Conservation (phyloP, 2,113 vertebrate species). For the Egretta garzetta region DNA sequence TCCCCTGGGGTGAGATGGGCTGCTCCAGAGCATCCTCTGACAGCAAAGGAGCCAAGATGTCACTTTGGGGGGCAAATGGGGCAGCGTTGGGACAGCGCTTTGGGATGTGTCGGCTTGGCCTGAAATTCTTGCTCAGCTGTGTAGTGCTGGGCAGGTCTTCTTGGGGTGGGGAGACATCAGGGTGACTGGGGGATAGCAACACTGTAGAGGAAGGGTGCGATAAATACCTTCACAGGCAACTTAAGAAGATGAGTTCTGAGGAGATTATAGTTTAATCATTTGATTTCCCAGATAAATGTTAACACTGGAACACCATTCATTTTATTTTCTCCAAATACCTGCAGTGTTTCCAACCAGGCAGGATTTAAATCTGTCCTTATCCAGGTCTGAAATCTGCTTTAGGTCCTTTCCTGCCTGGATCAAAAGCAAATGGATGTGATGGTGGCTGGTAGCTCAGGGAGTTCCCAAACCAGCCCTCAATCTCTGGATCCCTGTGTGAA, state of each 20-base stretch:
- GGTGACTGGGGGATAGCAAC: fast-evolving
- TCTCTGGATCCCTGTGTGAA: fast-evolving
- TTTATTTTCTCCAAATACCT: background rate
- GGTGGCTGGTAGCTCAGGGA: background rate
- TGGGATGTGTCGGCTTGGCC: background rate
- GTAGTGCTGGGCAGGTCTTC: background rate
- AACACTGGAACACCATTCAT: background rate
- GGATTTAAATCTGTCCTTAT: background rate
- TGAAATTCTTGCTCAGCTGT: background rate
- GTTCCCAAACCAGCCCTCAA: background rate
- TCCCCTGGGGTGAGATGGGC: fast-evolving
- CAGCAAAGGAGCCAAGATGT: background rate
- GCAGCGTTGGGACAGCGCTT: background rate
- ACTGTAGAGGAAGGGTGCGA: background rate
- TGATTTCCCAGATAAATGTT: conserved; percentile 10
- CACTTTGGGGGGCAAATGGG: background rate
- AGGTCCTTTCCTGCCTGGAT: fast-evolving
- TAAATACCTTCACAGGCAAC: background rate
- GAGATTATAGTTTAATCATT: background rate
- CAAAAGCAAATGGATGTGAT: background rate
- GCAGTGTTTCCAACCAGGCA: background rate
- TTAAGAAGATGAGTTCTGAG: background rate
- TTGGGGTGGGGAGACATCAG: fast-evolving
- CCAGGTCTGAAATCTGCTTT: background rate
- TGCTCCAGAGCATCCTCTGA: background rate